These are phyloP conservation scores for Thunnus maccoyii DNA, from an alignment of 2,113 vertebrate species.

Conservation along the genomic window DNA sequence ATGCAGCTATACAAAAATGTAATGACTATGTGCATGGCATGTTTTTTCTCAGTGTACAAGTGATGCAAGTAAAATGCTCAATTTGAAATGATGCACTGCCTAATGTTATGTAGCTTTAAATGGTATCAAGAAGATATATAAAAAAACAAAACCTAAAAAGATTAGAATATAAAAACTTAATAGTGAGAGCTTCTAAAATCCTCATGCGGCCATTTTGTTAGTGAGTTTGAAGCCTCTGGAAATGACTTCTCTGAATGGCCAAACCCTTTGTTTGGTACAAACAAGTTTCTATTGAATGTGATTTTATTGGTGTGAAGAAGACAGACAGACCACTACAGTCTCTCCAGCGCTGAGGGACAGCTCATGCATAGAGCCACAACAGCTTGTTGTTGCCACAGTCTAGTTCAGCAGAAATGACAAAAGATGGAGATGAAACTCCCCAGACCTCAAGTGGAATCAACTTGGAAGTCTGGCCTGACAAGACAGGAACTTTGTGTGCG, in stretches of 20 bases:
- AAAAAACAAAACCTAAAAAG: no score
- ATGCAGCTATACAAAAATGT: background rate
- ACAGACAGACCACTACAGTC: background rate
- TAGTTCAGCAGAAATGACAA: slow-evolving; percentile 26
- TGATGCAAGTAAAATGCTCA: no score
- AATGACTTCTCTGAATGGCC: background rate
- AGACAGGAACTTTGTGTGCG: background rate
- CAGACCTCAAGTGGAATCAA: background rate
- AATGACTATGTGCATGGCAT: background rate
- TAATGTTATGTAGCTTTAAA: no score
- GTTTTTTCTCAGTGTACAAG: no score
- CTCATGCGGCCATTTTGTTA: background rate
- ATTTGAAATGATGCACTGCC: no score
- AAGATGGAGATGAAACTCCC: slow-evolving; percentile 26
- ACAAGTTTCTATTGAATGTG: no score
- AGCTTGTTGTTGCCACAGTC: background rate
- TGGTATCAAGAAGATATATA: background rate
- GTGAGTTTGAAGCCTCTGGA: background rate
- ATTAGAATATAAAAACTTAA: background rate
- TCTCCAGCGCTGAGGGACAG: slow-evolving; percentile 19
- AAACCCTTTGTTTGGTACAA: no score
- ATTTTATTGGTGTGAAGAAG: slow-evolving; percentile 13
- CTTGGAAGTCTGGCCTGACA: slow-evolving; percentile 1
- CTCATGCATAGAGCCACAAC: background rate
- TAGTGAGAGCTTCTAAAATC: background rate